Percentiles rank a stretch among this genome's conserved stretches.
Conservation (phyloP, 1,140 invertebrate species). For the Cydia pomonella region DNA sequence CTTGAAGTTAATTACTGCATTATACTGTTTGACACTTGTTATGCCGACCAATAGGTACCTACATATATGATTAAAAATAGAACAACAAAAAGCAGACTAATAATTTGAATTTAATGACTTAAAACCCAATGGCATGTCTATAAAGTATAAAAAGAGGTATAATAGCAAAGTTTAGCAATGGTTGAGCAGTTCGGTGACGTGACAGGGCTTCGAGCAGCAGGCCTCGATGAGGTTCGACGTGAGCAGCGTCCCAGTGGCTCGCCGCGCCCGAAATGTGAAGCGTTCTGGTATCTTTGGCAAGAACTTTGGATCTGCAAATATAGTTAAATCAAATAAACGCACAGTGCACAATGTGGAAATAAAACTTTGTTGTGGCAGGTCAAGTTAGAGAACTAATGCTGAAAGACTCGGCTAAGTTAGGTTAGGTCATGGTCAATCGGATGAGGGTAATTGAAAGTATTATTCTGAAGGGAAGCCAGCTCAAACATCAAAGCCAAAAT, state of each 20-base stretch:
- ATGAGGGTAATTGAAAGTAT: too few species aligned
- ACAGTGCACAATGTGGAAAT: background rate
- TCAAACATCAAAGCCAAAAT: too few species aligned
- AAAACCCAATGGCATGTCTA: background rate
- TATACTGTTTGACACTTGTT: too few species aligned
- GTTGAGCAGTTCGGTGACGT: slow-evolving; percentile 12
- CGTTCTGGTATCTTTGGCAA: background rate
- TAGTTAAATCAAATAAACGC: background rate
- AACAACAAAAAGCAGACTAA: background rate
- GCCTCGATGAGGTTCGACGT: background rate
- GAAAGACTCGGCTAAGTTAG: background rate
- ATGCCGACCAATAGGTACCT: too few species aligned
- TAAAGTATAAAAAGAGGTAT: background rate
- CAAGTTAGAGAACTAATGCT: background rate
- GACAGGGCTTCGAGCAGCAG: slow-evolving; percentile 6
- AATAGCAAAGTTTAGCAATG: background rate
- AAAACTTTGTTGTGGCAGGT: background rate
- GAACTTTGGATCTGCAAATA: background rate
- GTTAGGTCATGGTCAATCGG: too few species aligned
- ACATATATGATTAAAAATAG: too few species aligned
- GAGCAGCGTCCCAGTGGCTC: background rate
- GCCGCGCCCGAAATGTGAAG: background rate
- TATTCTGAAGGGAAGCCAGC: too few species aligned
- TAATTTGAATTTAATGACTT: slow-evolving; percentile 18
- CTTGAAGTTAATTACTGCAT: too few species aligned